Base-by-base conservation (phyloP, 2,888 invertebrate genomes). In the Rugalucina vietnamica region DNA sequence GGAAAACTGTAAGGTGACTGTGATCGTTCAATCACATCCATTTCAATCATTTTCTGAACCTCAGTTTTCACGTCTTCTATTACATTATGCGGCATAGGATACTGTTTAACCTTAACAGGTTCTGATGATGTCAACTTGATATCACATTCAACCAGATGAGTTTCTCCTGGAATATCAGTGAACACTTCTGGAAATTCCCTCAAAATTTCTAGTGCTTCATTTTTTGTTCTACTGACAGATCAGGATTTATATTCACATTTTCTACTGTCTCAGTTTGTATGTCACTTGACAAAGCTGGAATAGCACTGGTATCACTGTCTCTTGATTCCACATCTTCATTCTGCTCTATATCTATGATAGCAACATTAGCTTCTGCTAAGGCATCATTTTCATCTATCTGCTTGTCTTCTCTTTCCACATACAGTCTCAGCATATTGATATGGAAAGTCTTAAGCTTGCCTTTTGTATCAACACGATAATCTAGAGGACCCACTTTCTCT, bases 1-100 rank as follows among this genome's bases (percentile, higher is more conserved):
- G 88, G 88, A 24, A 86, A 69, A 27, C 82, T 32, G 36, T 83
- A 88, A 18, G 83, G 80, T 21, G 84, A 84, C n/a, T 79, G 65
- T 3, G 86, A 84, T 8, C 72, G 76, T 57, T 81, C 81, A 54
- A 89, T 86, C 10, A 88, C 70, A 34, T 76, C 85, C 79, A 85
- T 82, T 18, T 88, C 32, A 14, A 79, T 54, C 83, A 85, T 83
- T 32, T 82, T 72, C 39, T 76, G 43, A 0, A 86, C 71, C 27
- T 86, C 83, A 10, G 32, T 50, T 43, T 72, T 50, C 3, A 87
- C 43, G 3, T 27, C 60, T 21, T 65, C 74, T 43, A 60, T 77
- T 8, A 79, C n/a, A 29, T 72, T 75, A 49, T 49, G 76, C 27
- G 84, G 86, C n/a, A 88, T 21, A 4, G 77, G 77, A 54, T 88